Conservation (phyloP, 2,888 invertebrate genomes). For the Netelia fuscicornis region DNA sequence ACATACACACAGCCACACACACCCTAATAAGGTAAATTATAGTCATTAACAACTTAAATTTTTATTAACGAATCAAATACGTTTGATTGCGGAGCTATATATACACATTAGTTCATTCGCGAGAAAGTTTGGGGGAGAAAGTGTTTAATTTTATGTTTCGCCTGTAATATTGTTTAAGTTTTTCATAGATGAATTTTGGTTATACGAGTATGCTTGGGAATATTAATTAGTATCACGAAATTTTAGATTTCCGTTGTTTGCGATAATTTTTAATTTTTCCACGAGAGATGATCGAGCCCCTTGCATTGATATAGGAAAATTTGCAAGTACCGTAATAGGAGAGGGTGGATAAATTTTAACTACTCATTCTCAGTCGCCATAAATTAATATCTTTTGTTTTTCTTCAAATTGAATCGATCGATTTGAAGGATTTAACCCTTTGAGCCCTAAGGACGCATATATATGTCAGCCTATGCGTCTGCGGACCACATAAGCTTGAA, state of each 20-base stretch:
- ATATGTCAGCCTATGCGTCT: too few relatives aligned
- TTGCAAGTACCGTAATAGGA: too few relatives aligned
- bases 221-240: neutral
- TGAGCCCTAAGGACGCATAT: too few relatives aligned
- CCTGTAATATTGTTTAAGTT: neutral
- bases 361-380: too few relatives aligned
- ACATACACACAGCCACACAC: neutral
- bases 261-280: constrained; percentile 27
- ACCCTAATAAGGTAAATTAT: constrained; percentile 21
- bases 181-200: neutral
- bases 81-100: neutral
- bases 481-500: too few relatives aligned
- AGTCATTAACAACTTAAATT: constrained; percentile 2
- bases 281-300: neutral
- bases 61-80: constrained; percentile 26
- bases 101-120: neutral
- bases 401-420: too few relatives aligned
- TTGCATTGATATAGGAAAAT: too few relatives aligned
- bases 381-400: too few relatives aligned
- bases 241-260: neutral
- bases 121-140: constrained; percentile 6
- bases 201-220: neutral
- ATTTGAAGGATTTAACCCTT: too few relatives aligned
- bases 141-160: neutral
- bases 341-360: too few relatives aligned